Evolutionary conservation across 1,140 invertebrate species (phyloP), one percentile per base, ranked within the genome.

Genomic region (Sycophila sp.): DNA sequence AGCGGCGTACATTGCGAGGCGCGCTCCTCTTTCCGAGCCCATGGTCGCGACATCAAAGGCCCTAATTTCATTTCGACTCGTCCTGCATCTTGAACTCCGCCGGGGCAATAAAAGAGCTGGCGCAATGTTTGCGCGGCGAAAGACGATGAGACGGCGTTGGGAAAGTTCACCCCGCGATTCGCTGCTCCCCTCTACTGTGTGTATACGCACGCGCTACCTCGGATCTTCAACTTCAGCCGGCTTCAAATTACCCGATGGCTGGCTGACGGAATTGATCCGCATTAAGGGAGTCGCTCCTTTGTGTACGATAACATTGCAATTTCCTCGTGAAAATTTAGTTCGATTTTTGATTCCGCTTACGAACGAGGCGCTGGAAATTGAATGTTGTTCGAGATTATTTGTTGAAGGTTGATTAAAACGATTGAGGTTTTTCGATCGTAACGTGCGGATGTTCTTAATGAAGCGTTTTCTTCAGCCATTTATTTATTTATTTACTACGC

Each of bases 11-110:
- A 32, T 60, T 38, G 59, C 40, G 66, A 60, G 34, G 38, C 51
- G 47, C 26, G 10, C 17, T 26, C 28, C 26, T 8, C 38, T 58
- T 42, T 17, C n/a, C 51, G n/a, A n/a, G 11, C 15, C 4, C 53
- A 45, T 45, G 26, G 45, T 24, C 55, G 42, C 19, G 38, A 72
- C 73, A 77, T 76, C 76, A 77, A 77, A 77, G 66, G 58, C 58
- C 67, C 68, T 72, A 72, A 73, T 73, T 73, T 70, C 45, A 65
- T 73, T 59, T 64, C 32, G n/a, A 49, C 42, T 64, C 70, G 30
- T 73, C 73, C 65, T 60, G 45, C 68, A 59, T 73, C 67, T 34
- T 56, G 45, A 69, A 49, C 60, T 63, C 56, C 58, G 66, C 42
- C 70, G 22, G 22, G 49, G 69, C 69, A 73, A 76, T 74, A 73